Base-by-base conservation (phyloP, 2,888 invertebrate genomes). In the Hydropsyche betteni region DNA sequence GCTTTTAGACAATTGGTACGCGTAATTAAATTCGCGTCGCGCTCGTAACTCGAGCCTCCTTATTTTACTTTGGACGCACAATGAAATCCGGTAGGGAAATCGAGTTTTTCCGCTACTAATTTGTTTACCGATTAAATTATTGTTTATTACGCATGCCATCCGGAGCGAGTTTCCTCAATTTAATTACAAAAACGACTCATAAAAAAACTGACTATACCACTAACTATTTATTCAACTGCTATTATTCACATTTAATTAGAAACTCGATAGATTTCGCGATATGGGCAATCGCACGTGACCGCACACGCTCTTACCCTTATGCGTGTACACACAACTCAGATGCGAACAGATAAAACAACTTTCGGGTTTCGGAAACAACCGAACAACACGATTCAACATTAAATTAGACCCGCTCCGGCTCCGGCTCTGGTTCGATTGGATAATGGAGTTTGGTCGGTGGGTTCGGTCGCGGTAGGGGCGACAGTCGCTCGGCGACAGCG, bases 21-120 rank as follows among this genome's bases (percentile, higher is more conserved):
- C n/a, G 36, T 64, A 64, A 64, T 64, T 64, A 64, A 64, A 64
- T 64, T 64, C 64, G n/a, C 61, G 61, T 55, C 14, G 16, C n/a
- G 16, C 64, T 64, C 10, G 64, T 64, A 33, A 64, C 64, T 36
- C 64, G 34, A 64, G 36, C 36, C 36, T 12, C 34, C 64, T 24
- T 64, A 36, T 64, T 64, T 36, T 36, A 64, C 36, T 64, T 58
- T 58, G 24, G 16, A 33, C 36, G 64, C 24, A 36, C 36, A 64
- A 64, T 36, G 34, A 64, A 64, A 64, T 64, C 36, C 34, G n/a
- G n/a, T 12, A 12, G 64, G 33, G 8, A 64, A 64, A 64, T 36
- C 36, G 34, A 64, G 64, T 64, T 64, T 64, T 36, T 24, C 61
- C 10, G 7, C 64, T n/a, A 36, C 34, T 64, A 8, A 44, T 34